Evolutionary conservation across 2,888 invertebrate genomes (phyloP), one percentile per base, ranked within the genome.

Genomic region (Cryptophagus acutangulus): DNA sequence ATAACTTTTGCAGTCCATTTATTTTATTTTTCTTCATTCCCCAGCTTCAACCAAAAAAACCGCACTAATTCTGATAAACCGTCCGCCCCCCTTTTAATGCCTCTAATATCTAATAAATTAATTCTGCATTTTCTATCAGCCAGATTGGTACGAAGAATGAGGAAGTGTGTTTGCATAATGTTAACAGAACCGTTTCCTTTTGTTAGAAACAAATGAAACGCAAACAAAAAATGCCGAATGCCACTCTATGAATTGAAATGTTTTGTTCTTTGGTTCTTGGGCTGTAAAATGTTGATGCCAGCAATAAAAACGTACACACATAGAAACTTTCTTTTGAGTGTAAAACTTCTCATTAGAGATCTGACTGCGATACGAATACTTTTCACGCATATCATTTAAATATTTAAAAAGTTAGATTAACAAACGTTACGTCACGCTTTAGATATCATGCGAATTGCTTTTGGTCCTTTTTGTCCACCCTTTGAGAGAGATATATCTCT

Each of bases 331-430:
- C 41, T 41, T 47, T n/a, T 45, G 41, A 46, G 18, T 17, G 17
- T 8, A 2, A 26, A 3, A n/a, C 31, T 28, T 33, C 46, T 46
- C 46, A 18, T 34, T 35, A 37, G 30, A 59, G 62, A 61, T 62
- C 54, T 56, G 46, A 57, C 60, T 56, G 55, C 55, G 62, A 61
- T 60, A 60, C 33, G 49, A 41, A 41, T 40, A 56, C 44, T 57
- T 58, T 59, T 58, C 55, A 58, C 58, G 58, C 59, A 55, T 46
- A 50, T 48, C 52, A 40, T 39, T 62, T 49, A 60, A 62, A 57
- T 57, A 63, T 63, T 54, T 50, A 62, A 50, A 45, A 49, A 46
- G 35, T 45, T 46, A 34, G 46, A 45, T 37, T 44, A 41, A 46
- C 40, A 41, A 40, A 39, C 34, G 45, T 52, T 52, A 52, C 45